Conservation (phyloP, 2,888 invertebrate species). For the Drosophila vallismaia region DNA sequence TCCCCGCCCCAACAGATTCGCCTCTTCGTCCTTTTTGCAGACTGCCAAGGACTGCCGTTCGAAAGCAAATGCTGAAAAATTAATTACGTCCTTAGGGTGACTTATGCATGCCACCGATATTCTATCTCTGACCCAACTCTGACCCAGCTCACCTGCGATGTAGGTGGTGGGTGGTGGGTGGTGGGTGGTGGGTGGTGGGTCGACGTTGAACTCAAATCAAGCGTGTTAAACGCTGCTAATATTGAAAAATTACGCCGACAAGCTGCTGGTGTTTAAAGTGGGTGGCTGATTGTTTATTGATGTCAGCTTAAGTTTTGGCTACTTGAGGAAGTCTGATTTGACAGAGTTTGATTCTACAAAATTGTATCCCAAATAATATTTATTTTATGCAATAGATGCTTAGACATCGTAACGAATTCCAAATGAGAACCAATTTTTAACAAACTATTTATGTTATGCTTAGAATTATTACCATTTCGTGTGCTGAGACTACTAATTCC, state of each 20-base stretch:
- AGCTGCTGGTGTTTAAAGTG: slow-evolving; percentile 4
- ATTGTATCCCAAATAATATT: too few species aligned
- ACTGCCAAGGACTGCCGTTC: slow-evolving; percentile 27
- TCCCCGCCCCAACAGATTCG: not conserved
- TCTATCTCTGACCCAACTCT: slow-evolving; percentile 24
- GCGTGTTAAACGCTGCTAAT: slow-evolving; percentile 73
- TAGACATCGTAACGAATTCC: not conserved
- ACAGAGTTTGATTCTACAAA: not conserved
- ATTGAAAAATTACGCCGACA: slow-evolving; percentile 69
- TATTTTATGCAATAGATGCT: too few species aligned
- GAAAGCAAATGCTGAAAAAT: slow-evolving; percentile 81
- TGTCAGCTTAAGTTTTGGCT: slow-evolving; percentile 13
- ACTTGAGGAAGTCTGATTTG: not conserved
- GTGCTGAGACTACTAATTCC: slow-evolving; percentile 4
- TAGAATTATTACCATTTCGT: slow-evolving; percentile 16
- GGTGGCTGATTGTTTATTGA: slow-evolving; percentile 28
- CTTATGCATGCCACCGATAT: slow-evolving; percentile 61
- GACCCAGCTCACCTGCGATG: slow-evolving; percentile 2
- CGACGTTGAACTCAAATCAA: slow-evolving; percentile 65
- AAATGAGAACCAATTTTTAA: not conserved
- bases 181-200: slow-evolving; percentile 37
- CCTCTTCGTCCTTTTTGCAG: slow-evolving; percentile 3
- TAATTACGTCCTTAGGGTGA: slow-evolving; percentile 82
- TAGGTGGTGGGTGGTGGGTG: slow-evolving; percentile 1
- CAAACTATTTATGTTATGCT: not conserved